These are phyloP conservation scores for Megamerina dolium DNA, from an alignment of 2,888 invertebrate genomes.

Conservation along the genomic window DNA sequence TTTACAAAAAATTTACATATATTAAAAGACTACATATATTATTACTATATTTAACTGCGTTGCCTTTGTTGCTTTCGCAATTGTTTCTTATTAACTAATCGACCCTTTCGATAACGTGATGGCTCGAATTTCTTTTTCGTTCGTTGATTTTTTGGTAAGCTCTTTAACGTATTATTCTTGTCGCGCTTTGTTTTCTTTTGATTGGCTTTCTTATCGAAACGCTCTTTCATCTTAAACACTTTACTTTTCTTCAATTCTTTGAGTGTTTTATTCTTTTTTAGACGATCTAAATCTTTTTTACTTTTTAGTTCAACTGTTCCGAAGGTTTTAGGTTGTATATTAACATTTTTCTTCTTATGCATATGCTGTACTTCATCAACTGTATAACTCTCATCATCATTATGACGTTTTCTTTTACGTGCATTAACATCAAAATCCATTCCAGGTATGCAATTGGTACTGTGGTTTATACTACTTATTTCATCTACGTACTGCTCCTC, in stretches of 20 bases:
- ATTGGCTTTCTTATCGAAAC: conserved; percentile 63
- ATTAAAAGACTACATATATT: not conserved
- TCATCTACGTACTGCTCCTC: conserved; percentile 30
- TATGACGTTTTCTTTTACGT: conserved; percentile 21
- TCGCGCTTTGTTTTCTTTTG: conserved; percentile 58
- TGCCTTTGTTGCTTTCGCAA: conserved; percentile 30
- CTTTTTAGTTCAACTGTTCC: conserved; percentile 22
- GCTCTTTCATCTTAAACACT: conserved; percentile 68
- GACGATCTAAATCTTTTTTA: conserved; percentile 65
- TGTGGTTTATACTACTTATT: conserved; percentile 28
- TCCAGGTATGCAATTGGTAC: conserved; percentile 35
- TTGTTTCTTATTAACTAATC: conserved; percentile 36
- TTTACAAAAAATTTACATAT: too few species aligned
- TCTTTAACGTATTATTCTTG: conserved; percentile 36
- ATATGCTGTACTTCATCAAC: conserved; percentile 7
- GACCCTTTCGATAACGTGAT: conserved; percentile 34
- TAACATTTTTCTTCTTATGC: conserved; percentile 16
- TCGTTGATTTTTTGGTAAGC: conserved; percentile 40
- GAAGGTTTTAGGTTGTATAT: conserved; percentile 2
- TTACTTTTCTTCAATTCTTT: conserved; percentile 72
- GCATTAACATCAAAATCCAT: conserved; percentile 37
- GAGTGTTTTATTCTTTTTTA: conserved; percentile 64
- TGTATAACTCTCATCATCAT: conserved; percentile 1
- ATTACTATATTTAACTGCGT: conserved; percentile 6
- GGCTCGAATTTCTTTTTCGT: conserved; percentile 34